phyloP scores from a whole-genome alignment of 2,888 invertebrate genomes.

The Asteroscopus sphinx region DNA sequence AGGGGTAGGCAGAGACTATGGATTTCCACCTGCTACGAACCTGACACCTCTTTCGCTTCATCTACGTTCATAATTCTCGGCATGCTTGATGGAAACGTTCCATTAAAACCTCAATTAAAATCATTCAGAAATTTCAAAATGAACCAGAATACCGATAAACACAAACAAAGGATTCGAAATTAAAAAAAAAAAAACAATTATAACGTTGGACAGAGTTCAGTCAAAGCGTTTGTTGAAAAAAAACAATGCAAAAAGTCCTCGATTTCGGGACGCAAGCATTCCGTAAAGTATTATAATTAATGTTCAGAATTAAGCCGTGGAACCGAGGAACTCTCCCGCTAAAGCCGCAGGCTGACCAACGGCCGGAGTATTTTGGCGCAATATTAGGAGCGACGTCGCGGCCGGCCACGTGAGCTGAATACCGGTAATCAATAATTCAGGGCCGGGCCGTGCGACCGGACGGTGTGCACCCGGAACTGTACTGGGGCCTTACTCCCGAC shows the following conservation, averaged over 20 bases:
- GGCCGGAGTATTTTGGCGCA: slow-evolving; percentile 17
- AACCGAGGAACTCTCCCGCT: slow-evolving; percentile 20
- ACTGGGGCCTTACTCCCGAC: no score
- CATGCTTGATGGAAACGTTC: no score
- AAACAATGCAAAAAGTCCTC: slow-evolving; percentile 16
- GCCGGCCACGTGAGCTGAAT: slow-evolving; percentile 39
- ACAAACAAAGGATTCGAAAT: slow-evolving; percentile 23
- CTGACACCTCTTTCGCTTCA: no score
- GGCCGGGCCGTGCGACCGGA: slow-evolving; percentile 19
- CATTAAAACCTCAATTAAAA: no score
- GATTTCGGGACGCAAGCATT: slow-evolving; percentile 16
- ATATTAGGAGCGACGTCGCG: slow-evolving; percentile 51
- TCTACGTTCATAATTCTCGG: no score
- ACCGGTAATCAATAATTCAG: slow-evolving; percentile 56
- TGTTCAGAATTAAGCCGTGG: slow-evolving; percentile 31
- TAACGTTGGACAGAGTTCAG: slow-evolving; percentile 17
- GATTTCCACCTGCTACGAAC: no score
- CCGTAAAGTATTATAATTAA: slow-evolving; percentile 32
- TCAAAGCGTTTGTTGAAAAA: slow-evolving; percentile 23
- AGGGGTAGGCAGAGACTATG: no score
- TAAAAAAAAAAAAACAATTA: slow-evolving; percentile 30
- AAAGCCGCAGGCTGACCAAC: slow-evolving; percentile 16
- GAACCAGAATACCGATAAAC: background rate
- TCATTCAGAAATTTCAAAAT: no score
- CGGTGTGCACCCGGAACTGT: slow-evolving; percentile 18